Evolutionary conservation across 2,113 vertebrate genomes (phyloP).

Genomic region (Potamarius usumacintae): DNA sequence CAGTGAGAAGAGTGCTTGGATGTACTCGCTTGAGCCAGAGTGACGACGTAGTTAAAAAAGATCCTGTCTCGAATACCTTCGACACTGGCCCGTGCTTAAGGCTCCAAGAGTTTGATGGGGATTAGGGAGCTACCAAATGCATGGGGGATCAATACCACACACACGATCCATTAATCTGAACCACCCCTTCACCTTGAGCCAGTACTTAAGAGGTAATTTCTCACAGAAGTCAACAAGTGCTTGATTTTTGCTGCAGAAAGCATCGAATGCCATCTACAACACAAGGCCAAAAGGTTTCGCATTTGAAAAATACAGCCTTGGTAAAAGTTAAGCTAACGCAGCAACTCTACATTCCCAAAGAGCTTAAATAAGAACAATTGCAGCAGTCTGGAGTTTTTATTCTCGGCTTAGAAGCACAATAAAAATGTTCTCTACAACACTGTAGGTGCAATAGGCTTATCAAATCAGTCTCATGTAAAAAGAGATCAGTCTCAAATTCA

Average conservation of each 20-base stretch:
- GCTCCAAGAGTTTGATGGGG: constrained; percentile 15
- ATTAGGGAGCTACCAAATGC: constrained; percentile 24
- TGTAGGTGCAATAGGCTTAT: no score
- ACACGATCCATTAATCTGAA: constrained; percentile 44
- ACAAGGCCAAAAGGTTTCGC: neutral
- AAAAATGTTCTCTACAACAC: neutral
- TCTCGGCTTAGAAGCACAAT: neutral
- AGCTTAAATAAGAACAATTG: neutral
- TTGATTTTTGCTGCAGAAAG: constrained; percentile 4
- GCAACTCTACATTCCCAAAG: neutral
- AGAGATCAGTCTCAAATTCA: no score
- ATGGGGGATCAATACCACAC: constrained; percentile 42
- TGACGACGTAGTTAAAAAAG: constrained; percentile 28
- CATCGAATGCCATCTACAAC: neutral
- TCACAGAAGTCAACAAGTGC: constrained; percentile 9
- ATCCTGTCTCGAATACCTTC: constrained; percentile 35
- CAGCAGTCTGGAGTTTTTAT: neutral
- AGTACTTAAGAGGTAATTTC: constrained; percentile 42
- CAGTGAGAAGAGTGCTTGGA: neutral
- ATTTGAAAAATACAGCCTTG: neutral
- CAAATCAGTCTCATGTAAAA: no score
- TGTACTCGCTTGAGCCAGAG: neutral
- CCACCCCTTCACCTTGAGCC: constrained; percentile 22
- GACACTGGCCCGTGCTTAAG: constrained; percentile 5
- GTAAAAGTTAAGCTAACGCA: neutral